Percentiles rank a stretch among this genome's conserved stretches.
Conservation (phyloP, 2,113 vertebrate species). For the Orthonyx spaldingii region DNA sequence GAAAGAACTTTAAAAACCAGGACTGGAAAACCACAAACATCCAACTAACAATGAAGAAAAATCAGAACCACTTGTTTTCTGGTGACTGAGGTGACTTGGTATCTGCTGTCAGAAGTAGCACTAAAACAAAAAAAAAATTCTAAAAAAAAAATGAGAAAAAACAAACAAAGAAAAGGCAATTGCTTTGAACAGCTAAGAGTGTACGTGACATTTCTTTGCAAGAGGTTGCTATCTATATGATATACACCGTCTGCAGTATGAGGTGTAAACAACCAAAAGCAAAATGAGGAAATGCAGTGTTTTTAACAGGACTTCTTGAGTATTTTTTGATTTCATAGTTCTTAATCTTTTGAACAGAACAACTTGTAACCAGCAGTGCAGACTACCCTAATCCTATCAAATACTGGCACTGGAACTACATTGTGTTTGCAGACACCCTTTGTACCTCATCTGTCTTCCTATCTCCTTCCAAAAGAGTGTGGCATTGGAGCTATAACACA, state of each 20-base stretch:
- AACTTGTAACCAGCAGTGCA: neutral
- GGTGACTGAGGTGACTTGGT: neutral
- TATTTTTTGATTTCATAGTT: neutral
- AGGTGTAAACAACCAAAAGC: neutral
- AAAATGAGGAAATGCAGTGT: neutral
- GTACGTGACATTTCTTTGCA: neutral
- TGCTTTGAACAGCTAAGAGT: neutral
- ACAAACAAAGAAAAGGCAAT: neutral
- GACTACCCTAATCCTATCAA: neutral
- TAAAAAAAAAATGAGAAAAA: neutral
- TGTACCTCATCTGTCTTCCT: neutral
- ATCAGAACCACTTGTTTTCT: conserved; percentile 12
- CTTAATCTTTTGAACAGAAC: neutral
- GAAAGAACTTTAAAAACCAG: neutral
- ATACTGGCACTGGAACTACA: neutral
- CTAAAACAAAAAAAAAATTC: neutral
- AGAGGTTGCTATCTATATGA: neutral
- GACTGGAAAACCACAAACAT: neutral
- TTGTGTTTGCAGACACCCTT: neutral
- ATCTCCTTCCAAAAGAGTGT: neutral
- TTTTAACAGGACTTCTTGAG: neutral
- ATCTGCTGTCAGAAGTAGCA: neutral
- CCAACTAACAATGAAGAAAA: neutral
- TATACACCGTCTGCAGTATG: neutral
- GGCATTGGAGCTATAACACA: neutral